Percentiles rank a stretch among this genome's conserved stretches.
Evolutionary conservation across 1,140 invertebrate genomes (phyloP).

Genomic region (Nephila pilipes): DNA sequence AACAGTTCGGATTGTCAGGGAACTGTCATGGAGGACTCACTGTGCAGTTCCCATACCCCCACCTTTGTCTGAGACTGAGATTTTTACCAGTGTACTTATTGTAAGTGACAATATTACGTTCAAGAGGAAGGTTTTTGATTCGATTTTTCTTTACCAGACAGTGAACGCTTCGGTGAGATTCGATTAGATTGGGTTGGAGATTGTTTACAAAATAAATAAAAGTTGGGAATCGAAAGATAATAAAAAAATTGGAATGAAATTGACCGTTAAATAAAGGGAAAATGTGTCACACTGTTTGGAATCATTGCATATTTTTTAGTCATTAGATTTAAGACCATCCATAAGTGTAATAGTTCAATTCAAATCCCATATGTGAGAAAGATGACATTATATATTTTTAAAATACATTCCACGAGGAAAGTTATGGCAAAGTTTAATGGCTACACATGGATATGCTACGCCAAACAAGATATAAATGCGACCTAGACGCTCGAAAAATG

Average conservation of each 20-base stretch:
- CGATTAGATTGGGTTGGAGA: background rate
- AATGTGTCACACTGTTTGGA: too few species aligned
- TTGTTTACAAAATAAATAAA: background rate
- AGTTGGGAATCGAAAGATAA: background rate
- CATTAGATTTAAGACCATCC: too few species aligned
- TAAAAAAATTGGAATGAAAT: background rate
- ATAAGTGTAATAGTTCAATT: too few species aligned
- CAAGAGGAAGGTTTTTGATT: background rate
- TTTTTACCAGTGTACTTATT: slow-evolving; percentile 19
- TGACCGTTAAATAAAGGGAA: too few species aligned
- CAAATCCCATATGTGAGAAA: too few species aligned
- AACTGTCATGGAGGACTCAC: slow-evolving; percentile 17
- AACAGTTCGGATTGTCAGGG: slow-evolving; percentile 28
- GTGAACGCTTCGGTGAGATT: background rate
- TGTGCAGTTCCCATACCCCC: background rate
- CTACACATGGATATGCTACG: too few species aligned
- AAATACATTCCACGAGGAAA: too few species aligned
- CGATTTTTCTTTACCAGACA: background rate
- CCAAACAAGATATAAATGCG: too few species aligned
- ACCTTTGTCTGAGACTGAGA: background rate
- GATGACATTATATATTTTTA: too few species aligned
- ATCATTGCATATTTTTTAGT: too few species aligned
- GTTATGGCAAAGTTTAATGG: too few species aligned
- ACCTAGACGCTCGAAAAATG: too few species aligned
- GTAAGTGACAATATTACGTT: slow-evolving; percentile 14